Evolutionary conservation across 2,888 invertebrate species (phyloP), one percentile per base, ranked within the genome.

Genomic region (Ophonus ardosiacus): DNA sequence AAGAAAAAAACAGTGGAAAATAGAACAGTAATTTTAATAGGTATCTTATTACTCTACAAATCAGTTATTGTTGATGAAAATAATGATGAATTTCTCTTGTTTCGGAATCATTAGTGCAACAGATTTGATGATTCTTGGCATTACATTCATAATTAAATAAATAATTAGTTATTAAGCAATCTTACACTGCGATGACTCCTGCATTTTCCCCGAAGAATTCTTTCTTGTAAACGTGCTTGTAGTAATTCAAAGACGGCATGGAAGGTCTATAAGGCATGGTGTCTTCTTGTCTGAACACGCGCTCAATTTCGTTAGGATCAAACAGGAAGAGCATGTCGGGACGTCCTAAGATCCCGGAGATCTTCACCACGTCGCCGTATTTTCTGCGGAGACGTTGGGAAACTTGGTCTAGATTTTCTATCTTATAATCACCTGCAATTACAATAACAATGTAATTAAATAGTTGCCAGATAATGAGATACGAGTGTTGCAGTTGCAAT

Each of bases 181-280:
- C 95, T 94, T 91, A 96, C 96, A 95, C 95, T 2, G 95, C 95
- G 87, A 96, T 95, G 5, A 96, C 94, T 71, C 96, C 96, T 0
- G 94, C 94, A 80, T 93, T 92, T 86, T 94, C 93, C 0, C 93
- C 93, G 88, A 96, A 96, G 89, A 95, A 95, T 76, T 95, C 94
- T 89, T 94, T 95, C 86, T 95, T 91, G 68, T 95, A 90, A 0
- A 93, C 94, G 88, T 95, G 95, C 87, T 96, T 96, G 90, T 95
- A 96, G 88, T 95, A 95, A 89, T 95, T 94, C 68, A 96, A 90
- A 0, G 95, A 95, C 0, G 96, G 95, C 96, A 96, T 96, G 0
- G 95, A 95, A 0, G 96, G 96, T 84, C 96, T 93, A 86, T 94
- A 94, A 0, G 96, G 96, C 88, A 95, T 92, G 0, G 91, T 91